Base-by-base conservation (phyloP, 1,140 invertebrate species). In the Drosophila nigromelanica region DNA sequence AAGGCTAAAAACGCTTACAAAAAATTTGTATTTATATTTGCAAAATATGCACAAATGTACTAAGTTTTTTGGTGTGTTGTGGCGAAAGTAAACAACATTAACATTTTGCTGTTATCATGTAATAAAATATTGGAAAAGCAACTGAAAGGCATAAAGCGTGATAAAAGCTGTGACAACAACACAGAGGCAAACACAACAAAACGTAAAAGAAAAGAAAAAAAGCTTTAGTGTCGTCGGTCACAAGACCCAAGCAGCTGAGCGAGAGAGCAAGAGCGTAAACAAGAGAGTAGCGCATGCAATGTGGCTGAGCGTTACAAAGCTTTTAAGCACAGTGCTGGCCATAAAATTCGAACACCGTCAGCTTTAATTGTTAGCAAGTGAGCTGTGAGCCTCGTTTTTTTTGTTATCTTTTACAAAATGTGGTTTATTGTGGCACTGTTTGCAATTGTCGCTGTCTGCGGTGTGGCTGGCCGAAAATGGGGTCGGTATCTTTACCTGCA, bases 401-500 rank as follows among this genome's bases (percentile, higher is more conserved):
- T 48, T 30, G 5, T 54, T 52, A 37, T 56, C 47, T 40, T 51
- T 71, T 45, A 68, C 69, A 89, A 89, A 59, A 91, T 91, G 91
- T 91, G 89, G 91, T 90, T 91, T 39, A 48, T 78, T 43, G 61
- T 90, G 39, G 54, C 54, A 11, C 30, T 90, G 1, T 73, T 91
- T 40, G 89, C 62, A 43, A 15, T 86, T 60, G 67, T 73, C 40
- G 76, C 79, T 7, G 47, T 56, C 14, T 78, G 86, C 52, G 90
- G 80, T n/a, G 54, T 89, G 10, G 90, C 76, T 5, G 90, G 90
- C 12, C 90, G 90, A 18, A 85, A 86, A 63, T 91, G 90, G 91
- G 89, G 90, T 12, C 83, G 90, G 15, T 86, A 77, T 58, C 63
- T 92, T 4, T 91, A 91, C 69, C 67, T 91, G 56, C 90, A 87